Conservation (phyloP, 2,888 invertebrate species). For the Chirona hameri region DNA sequence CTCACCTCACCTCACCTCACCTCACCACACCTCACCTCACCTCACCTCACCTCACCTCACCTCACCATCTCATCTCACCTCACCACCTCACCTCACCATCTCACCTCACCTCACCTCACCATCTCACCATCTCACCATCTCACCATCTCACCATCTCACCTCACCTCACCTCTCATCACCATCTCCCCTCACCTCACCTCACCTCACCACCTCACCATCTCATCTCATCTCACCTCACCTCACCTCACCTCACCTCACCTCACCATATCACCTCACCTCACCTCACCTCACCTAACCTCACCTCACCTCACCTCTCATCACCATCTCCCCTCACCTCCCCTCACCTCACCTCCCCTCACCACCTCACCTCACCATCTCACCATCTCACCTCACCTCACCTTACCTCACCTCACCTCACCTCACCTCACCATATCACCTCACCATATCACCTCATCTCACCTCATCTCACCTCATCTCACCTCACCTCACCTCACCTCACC, state of each 20-base stretch:
- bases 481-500: background rate
- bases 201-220: too few species aligned
- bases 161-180: background rate
- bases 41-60: background rate
- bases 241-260: too few species aligned
- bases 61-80: background rate
- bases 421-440: too few species aligned
- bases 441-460: background rate
- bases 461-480: background rate
- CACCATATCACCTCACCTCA: too few species aligned
- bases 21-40: background rate
- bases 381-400: background rate
- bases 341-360: too few species aligned
- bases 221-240: background rate
- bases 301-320: too few species aligned
- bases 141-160: background rate
- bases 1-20: background rate
- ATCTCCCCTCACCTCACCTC: background rate
- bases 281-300: too few species aligned
- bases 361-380: background rate
- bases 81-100: background rate
- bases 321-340: too few species aligned
- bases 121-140: too few species aligned
- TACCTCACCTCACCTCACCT: too few species aligned
- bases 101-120: background rate